Base-by-base conservation (phyloP, 1,140 invertebrate species). In the Bombyx mori region DNA sequence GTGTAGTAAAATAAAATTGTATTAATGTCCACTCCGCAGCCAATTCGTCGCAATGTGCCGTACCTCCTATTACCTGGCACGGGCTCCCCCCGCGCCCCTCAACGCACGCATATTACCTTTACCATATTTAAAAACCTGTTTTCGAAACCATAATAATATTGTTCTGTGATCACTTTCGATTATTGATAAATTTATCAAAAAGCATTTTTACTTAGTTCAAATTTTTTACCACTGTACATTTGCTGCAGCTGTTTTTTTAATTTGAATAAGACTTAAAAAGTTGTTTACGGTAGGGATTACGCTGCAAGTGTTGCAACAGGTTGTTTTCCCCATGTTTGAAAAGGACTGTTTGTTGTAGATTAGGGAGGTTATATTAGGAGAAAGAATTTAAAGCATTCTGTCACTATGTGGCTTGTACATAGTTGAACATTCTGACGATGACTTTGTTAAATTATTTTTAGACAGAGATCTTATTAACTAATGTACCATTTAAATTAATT, bases 21-120 rank as follows among this genome's bases (percentile, higher is more conserved):
- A 56, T 47, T 61, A 60, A 63, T 64, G 65, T 65, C 58, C 55
- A 59, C 18, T 42, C 7, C 44, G 6, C 9, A 1, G 7, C 8
- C 46, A 18, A 50, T 3, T 10, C 5, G 22, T 56, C 56, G 42
- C 75, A 78, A 63, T 71, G 68, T 77, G 72, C 73, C 79, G 80
- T 84, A 83, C 82, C 81, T 82, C 81, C 81, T 82, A 74, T 84
- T 84, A 86, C 82, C 82, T 86, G 82, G 82, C 73, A 86, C 82
- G 63, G 74, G 62, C 66, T 65, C 68, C 53, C 68, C 50, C 68
- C 66, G 61, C 69, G 54, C 70, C 60, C 65, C 58, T 50, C 71
- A 60, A 65, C 60, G 55, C 68, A 62, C 66, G 64, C 26, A 35
- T 35, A 45, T 45, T 54, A 8, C 43, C 10, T 54, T 54, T 10